phyloP scores from a whole-genome alignment of 2,797 vertebrate genomes.

The Ceyx erithaca region DNA sequence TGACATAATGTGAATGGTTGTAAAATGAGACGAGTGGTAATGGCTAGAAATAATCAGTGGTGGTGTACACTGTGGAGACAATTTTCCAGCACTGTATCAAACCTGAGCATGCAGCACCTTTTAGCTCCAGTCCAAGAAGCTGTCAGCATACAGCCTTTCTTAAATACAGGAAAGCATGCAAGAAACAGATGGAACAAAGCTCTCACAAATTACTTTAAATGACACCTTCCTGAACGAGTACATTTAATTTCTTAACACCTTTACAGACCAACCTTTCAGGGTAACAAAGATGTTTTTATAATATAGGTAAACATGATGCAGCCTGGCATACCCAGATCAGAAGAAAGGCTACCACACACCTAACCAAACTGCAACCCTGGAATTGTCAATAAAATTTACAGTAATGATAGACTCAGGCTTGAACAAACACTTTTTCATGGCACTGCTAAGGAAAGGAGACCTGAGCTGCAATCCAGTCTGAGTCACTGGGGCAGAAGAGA shows the following conservation, averaged over 20 bases:
- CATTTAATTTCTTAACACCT: not conserved
- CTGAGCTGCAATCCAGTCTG: not conserved
- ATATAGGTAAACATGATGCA: not conserved
- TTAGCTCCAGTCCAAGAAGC: slow-evolving; percentile 47
- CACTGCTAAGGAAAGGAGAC: not conserved
- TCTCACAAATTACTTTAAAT: not conserved
- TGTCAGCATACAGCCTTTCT: slow-evolving; percentile 17
- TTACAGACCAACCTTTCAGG: slow-evolving; percentile 10
- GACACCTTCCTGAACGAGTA: not conserved
- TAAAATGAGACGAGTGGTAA: slow-evolving; percentile 49
- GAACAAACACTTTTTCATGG: not conserved
- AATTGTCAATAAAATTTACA: not conserved
- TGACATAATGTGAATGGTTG: slow-evolving; percentile 46
- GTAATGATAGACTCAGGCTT: not conserved
- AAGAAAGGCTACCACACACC: not conserved
- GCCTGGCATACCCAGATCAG: not conserved
- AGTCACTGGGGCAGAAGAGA: not conserved
- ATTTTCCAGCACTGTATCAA: slow-evolving; percentile 21
- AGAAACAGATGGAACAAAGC: not conserved
- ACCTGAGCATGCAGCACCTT: slow-evolving; percentile 4
- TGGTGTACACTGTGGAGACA: not conserved
- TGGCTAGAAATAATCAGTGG: not conserved
- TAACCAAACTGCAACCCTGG: not conserved
- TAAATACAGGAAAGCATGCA: not conserved
- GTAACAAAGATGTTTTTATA: not conserved